Conservation (phyloP, 2,797 vertebrate genomes). For the Amniataba percoides region DNA sequence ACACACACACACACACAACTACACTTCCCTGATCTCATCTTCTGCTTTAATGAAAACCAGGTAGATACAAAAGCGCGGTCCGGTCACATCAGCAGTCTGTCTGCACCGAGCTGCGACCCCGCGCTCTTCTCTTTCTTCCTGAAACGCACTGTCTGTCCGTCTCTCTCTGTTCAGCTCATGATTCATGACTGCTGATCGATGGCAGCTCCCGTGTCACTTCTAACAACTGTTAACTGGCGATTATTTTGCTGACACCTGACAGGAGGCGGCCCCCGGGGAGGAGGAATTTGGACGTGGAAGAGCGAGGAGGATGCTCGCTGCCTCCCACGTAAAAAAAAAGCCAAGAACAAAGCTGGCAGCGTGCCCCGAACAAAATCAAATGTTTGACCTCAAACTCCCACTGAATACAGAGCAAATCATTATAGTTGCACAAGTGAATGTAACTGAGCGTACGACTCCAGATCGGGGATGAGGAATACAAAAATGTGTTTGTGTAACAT, state of each 20-base stretch:
- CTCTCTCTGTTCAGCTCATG: conserved; percentile 42
- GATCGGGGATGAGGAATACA: not conserved
- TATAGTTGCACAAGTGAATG: not conserved
- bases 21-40: conserved; percentile 62
- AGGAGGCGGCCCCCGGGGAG: conserved; percentile 56
- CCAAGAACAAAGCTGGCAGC: conserved; percentile 58
- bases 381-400: conserved; percentile 24
- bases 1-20: conserved; percentile 31
- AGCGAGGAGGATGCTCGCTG: conserved; percentile 49
- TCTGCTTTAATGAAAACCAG: conserved; percentile 70
- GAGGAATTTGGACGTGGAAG: conserved; percentile 47
- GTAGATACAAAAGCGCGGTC: conserved; percentile 38
- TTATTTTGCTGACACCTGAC: conserved; percentile 79
- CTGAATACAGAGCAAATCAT: conserved; percentile 5
- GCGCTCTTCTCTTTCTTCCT: conserved; percentile 27
- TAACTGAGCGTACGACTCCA: not conserved
- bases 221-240: conserved; percentile 74
- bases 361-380: conserved; percentile 29
- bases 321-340: conserved; percentile 41
- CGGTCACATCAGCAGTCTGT: conserved; percentile 49
- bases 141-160: conserved; percentile 28
- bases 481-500: not conserved
- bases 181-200: conserved; percentile 71
- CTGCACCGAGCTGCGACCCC: conserved; percentile 47
- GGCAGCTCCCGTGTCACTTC: conserved; percentile 65